Evolutionary conservation across 2,888 invertebrate genomes (phyloP).

Genomic region (Zelleria hepariella): DNA sequence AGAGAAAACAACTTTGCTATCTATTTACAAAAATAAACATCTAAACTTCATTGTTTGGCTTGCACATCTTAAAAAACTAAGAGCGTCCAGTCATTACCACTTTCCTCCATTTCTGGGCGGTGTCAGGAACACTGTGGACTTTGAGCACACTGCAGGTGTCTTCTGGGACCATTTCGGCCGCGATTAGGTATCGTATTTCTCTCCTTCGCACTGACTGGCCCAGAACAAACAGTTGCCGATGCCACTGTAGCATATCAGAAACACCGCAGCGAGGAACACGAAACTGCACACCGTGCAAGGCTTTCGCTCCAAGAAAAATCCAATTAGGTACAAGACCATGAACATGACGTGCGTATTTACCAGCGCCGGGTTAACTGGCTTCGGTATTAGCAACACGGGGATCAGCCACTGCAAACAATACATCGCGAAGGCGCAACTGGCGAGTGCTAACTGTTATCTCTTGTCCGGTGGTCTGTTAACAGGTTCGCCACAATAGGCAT

Average conservation of each 20-base stretch:
- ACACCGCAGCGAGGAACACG: constrained; percentile 93
- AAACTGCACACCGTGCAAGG: constrained; percentile 98
- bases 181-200: constrained; percentile 68
- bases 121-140: constrained; percentile 36
- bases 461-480: constrained; percentile 8
- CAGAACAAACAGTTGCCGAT: constrained; percentile 96
- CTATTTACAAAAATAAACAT: constrained; percentile 56
- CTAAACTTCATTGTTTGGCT: constrained; percentile 15
- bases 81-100: constrained; percentile 18
- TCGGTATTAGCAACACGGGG: constrained; percentile 96
- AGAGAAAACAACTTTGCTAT: constrained; percentile 20
- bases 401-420: constrained; percentile 98
- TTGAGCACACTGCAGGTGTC: constrained; percentile 43
- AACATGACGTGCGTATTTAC: constrained; percentile 98
- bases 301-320: constrained; percentile 95
- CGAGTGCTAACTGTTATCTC: not conserved
- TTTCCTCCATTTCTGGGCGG: constrained; percentile 22
- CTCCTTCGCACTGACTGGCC: constrained; percentile 83
- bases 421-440: constrained; percentile 66
- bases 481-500: constrained; percentile 41
- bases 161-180: constrained; percentile 27
- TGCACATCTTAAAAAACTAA: constrained; percentile 10
- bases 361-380: constrained; percentile 96
- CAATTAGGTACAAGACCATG: constrained; percentile 94
- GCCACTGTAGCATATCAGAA: constrained; percentile 96